A percentile compares a stretch with the other conserved stretches of the same genome.
phyloP scores from a whole-genome alignment of 1,140 invertebrate species.

The Idris sp. region DNA sequence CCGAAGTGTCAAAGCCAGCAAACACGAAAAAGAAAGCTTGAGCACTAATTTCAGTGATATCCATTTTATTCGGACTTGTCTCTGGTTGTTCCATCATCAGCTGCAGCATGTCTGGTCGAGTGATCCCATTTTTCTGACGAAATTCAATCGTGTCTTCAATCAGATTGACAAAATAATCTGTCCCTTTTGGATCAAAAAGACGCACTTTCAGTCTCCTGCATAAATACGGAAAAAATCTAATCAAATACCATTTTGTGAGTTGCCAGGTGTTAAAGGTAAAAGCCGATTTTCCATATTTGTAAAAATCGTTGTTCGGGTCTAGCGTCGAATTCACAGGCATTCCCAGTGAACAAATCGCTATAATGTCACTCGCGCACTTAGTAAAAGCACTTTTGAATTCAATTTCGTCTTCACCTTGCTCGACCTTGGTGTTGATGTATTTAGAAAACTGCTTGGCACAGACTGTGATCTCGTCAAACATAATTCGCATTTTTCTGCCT shows the following conservation, averaged over 20 bases:
- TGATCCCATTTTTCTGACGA: slow-evolving; percentile 73
- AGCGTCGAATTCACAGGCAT: slow-evolving; percentile 22
- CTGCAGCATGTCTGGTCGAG: slow-evolving; percentile 78
- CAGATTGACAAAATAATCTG: slow-evolving; percentile 69
- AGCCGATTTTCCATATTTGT: slow-evolving; percentile 10
- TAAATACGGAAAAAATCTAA: slow-evolving; percentile 30
- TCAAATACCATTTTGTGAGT: slow-evolving; percentile 40
- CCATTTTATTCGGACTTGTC: slow-evolving; percentile 1
- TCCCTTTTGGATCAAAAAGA: slow-evolving; percentile 42
- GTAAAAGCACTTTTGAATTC: slow-evolving; percentile 60
- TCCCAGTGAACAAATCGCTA: slow-evolving; percentile 39
- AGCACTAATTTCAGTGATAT: slow-evolving; percentile 9
- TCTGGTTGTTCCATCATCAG: slow-evolving; percentile 74
- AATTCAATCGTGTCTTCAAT: slow-evolving; percentile 76
- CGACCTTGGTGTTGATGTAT: slow-evolving; percentile 4
- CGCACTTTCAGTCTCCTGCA: slow-evolving; percentile 49
- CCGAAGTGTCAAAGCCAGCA: neutral
- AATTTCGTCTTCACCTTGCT: slow-evolving; percentile 8
- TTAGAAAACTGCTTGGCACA: slow-evolving; percentile 52
- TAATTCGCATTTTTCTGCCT: slow-evolving; percentile 70
- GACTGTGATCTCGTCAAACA: slow-evolving; percentile 69
- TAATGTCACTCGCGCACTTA: slow-evolving; percentile 37
- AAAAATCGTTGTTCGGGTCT: slow-evolving; percentile 27
- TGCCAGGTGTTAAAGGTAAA: slow-evolving; percentile 68
- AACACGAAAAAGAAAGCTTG: neutral